Evolutionary conservation across 2,888 invertebrate species (phyloP).

Genomic region (Rhopalosiphum nymphaeae): DNA sequence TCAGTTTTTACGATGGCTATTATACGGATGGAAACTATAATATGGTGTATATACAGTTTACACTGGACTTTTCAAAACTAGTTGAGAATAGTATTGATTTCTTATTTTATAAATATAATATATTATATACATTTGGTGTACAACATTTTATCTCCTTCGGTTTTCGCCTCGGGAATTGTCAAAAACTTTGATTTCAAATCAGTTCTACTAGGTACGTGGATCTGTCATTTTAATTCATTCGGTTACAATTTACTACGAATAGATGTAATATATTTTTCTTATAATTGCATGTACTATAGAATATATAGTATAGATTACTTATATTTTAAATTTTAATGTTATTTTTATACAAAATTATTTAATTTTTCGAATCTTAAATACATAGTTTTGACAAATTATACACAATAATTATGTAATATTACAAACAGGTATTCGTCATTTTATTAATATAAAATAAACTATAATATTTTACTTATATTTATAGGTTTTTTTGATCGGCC

Average conservation of each 20-base stretch:
- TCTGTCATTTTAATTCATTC: slow-evolving; percentile 7
- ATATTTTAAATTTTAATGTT: not conserved
- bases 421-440: not conserved
- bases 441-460: not conserved
- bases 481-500: not conserved
- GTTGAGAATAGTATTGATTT: not conserved
- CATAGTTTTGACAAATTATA: not conserved
- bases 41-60: not conserved
- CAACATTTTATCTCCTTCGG: not conserved
- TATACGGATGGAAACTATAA: not conserved
- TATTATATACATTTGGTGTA: not conserved
- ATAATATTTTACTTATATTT: not conserved
- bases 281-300: not conserved
- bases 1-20: not conserved
- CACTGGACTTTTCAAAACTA: not conserved
- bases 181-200: slow-evolving; percentile 7
- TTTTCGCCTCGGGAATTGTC: not conserved
- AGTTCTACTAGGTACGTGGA: not conserved
- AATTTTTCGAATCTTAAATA: not conserved
- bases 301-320: too few relatives aligned
- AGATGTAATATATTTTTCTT: not conserved
- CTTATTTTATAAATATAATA: not conserved
- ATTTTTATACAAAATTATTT: not conserved
- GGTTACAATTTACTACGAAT: not conserved
- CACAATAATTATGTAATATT: not conserved